Evolutionary conservation across 2,113 vertebrate species (phyloP).

Genomic region (Ciconia maguari): DNA sequence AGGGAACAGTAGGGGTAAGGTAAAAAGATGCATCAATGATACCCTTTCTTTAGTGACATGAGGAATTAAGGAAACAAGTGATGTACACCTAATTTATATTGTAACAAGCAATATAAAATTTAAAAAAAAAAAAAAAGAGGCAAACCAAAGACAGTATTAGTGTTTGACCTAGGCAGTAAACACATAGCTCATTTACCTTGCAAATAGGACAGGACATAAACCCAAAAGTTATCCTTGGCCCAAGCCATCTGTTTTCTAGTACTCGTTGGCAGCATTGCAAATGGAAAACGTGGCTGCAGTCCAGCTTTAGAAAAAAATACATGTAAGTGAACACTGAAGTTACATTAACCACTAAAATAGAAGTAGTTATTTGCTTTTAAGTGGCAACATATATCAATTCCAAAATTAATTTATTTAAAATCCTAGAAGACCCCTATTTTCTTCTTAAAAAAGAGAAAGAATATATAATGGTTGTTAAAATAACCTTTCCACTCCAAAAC

Average conservation of each 20-base stretch:
- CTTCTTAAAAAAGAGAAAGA: not conserved
- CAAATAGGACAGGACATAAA: conserved; percentile 99
- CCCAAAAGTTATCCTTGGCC: conserved; percentile 96
- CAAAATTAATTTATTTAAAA: not conserved
- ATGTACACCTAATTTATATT: not conserved
- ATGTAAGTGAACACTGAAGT: not conserved
- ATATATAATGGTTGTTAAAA: not conserved
- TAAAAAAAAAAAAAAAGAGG: not conserved
- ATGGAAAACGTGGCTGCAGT: conserved; percentile 98
- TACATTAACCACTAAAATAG: not conserved
- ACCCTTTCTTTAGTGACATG: not conserved
- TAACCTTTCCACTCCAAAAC: not conserved
- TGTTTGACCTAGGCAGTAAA: not conserved
- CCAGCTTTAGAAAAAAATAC: conserved; percentile 80
- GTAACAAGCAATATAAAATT: not conserved
- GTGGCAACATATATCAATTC: not conserved
- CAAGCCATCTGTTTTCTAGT: conserved; percentile 97
- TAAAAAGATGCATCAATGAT: not conserved
- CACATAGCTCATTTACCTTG: conserved; percentile 80
- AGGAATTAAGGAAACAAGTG: not conserved
- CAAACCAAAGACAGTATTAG: not conserved
- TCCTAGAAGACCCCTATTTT: not conserved
- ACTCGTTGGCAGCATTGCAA: conserved; percentile 95
- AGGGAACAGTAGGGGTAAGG: not conserved
- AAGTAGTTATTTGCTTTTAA: not conserved